A percentile compares a stretch with the other conserved stretches of the same genome.
phyloP scores from a whole-genome alignment of 2,113 vertebrate genomes.

The Rutilus rutilus region DNA sequence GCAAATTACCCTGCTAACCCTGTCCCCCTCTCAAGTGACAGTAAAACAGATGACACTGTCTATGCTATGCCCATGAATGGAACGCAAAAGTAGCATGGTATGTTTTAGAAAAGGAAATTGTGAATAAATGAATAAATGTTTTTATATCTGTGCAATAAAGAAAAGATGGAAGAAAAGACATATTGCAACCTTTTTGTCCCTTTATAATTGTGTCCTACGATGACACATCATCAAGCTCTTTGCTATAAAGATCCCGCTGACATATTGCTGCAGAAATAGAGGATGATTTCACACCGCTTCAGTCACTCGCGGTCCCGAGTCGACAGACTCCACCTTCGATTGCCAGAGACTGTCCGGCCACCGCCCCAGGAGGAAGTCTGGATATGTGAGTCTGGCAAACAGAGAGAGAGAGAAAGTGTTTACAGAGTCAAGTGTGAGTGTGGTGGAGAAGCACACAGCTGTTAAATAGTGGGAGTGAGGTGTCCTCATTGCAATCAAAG shows the following conservation, averaged over 20 bases:
- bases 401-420: constrained; percentile 43
- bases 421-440: constrained; percentile 42
- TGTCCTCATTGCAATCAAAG: constrained; percentile 67
- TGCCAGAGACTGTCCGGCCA: constrained; percentile 96
- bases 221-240: constrained; percentile 20
- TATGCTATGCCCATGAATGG: neutral
- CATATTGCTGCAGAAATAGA: constrained; percentile 48
- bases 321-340: constrained; percentile 98
- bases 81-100: neutral
- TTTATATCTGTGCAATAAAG: constrained; percentile 21
- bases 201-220: constrained; percentile 11
- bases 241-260: neutral
- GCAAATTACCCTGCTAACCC: neutral
- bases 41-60: neutral
- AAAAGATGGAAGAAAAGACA: constrained; percentile 5
- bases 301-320: constrained; percentile 82
- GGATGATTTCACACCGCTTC: constrained; percentile 60
- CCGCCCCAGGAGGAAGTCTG: constrained; percentile 92
- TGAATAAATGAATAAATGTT: neutral
- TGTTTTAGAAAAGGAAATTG: neutral
- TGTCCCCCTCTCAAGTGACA: neutral
- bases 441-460: constrained; percentile 26
- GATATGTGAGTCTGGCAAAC: constrained; percentile 94
- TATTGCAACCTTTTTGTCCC: constrained; percentile 64
- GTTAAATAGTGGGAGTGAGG: constrained; percentile 58